These are phyloP conservation scores for Palythoa caribaeorum DNA, from an alignment of 92 coral and sea anemone species.

Conservation along the genomic window DNA sequence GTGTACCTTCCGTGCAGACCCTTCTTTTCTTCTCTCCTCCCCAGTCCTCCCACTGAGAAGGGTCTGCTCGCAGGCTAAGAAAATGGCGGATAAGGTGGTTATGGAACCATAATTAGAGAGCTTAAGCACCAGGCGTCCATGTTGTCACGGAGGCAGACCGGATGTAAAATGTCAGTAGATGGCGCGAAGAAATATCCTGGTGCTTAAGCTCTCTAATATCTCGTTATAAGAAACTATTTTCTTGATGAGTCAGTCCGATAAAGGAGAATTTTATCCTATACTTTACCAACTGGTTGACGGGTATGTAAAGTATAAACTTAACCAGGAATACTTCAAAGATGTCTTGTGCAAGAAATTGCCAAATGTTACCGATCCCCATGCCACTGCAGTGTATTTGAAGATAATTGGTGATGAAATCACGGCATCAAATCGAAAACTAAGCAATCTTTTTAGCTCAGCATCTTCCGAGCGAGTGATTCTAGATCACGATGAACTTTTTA, in stretches of 20 bases:
- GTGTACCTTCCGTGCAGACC: too few species aligned
- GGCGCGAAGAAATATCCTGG: too few species aligned
- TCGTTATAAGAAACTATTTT: too few species aligned
- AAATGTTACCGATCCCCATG: not conserved
- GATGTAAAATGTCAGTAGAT: too few species aligned
- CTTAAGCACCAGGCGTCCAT: too few species aligned
- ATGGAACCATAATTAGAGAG: too few species aligned
- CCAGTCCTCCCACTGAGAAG: too few species aligned
- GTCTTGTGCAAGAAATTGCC: conserved; percentile 6
- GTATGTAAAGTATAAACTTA: conserved; percentile 12
- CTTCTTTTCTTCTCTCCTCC: too few species aligned
- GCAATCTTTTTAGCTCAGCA: conserved; percentile 17
- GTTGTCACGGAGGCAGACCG: too few species aligned
- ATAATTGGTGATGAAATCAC: conserved; percentile 38
- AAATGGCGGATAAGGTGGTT: not conserved
- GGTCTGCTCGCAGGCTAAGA: too few species aligned
- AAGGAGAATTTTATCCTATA: conserved; percentile 25
- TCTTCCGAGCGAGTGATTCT: conserved; percentile 13
- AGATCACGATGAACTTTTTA: conserved; percentile 11
- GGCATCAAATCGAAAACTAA: conserved; percentile 21
- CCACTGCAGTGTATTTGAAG: conserved; percentile 8
- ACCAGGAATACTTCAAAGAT: conserved; percentile 11
- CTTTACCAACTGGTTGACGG: conserved; percentile 12
- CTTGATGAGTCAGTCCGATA: conserved; percentile 3
- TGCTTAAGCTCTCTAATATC: too few species aligned